These are phyloP conservation scores for Lacerta viridis DNA, from an alignment of 2,797 vertebrate genomes.

Conservation along the genomic window DNA sequence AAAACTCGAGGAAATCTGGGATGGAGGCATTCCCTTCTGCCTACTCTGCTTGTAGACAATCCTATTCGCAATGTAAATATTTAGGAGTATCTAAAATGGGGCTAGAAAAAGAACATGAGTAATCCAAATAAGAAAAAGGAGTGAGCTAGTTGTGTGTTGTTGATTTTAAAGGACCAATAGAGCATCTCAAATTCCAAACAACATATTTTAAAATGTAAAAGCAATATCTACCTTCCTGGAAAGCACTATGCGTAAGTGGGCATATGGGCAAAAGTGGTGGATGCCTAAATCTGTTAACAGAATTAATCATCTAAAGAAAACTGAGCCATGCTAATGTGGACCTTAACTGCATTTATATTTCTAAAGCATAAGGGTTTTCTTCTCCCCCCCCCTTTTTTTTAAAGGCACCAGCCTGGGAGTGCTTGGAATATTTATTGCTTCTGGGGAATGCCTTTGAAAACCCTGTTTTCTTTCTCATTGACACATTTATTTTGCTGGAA, in stretches of 20 bases:
- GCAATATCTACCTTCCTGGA: conserved; percentile 29
- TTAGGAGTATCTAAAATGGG: conserved; percentile 11
- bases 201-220: neutral
- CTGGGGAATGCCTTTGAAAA: neutral
- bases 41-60: conserved; percentile 2
- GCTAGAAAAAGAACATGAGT: conserved; percentile 1
- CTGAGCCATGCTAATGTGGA: neutral
- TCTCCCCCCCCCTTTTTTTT: accelerated
- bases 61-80: conserved; percentile 1
- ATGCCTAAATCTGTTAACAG: neutral
- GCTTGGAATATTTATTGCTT: conserved; percentile 30
- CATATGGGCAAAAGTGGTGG: neutral
- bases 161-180: neutral
- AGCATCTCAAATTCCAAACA: neutral
- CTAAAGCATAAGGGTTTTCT: neutral
- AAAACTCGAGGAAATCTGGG: neutral
- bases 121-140: neutral
- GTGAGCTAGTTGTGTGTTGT: neutral
- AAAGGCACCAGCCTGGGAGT: neutral
- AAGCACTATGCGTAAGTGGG: neutral
- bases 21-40: neutral
- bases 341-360: neutral
- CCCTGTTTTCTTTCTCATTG: neutral
- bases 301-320: conserved; percentile 18
- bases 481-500: conserved; percentile 13